Base-by-base conservation (phyloP, 2,797 vertebrate genomes). In the Leucoraja ocellata region DNA sequence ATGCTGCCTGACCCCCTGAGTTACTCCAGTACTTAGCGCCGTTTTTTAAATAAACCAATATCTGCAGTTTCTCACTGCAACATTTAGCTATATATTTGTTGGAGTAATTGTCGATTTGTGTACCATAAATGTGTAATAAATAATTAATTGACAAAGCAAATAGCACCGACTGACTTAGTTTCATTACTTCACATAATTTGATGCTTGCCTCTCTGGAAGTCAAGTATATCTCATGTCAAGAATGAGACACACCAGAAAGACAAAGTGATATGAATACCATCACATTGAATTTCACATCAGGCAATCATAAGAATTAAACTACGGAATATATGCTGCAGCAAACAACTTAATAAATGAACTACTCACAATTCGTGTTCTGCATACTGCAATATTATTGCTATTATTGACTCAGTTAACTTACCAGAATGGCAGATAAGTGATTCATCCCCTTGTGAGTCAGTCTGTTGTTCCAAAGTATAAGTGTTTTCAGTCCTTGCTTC, bases 391-490 rank as follows among this genome's bases (percentile, higher is more conserved):
- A 88, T 36, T 32, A 68, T 63, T 21, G 7, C n/a, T 65, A 23
- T 65, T 88, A 23, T 39, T 74, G 39, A 28, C 46, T 0, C 46
- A 1, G 21, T 54, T 74, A 73, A 93, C 94, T 97, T 94, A 97
- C 97, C 96, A 97, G 94, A 93, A 94, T 94, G 46, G 94, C 95
- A 94, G 95, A 95, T 93, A 97, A 95, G 93, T 96, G 96, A 78
- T 93, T 88, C 96, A 97, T 96, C 93, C 96, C 96, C 8, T 93
- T 93, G 90, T 95, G 93, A 68, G 96, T 97, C 94, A 97, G 96
- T 36, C 95, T 96, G 95, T 97, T 97, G 94, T 96, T 96, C 93
- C 95, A 95, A 93, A 97, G 95, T 93, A 96, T 94, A 93, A 97
- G 94, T 74, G 95, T 95, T 94, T 94, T 96, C 61, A 97, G 94